These are phyloP conservation scores for Ophioderma brevispina DNA, from an alignment of 35 echinoderm and acorn worm genomes.

Conservation along the genomic window DNA sequence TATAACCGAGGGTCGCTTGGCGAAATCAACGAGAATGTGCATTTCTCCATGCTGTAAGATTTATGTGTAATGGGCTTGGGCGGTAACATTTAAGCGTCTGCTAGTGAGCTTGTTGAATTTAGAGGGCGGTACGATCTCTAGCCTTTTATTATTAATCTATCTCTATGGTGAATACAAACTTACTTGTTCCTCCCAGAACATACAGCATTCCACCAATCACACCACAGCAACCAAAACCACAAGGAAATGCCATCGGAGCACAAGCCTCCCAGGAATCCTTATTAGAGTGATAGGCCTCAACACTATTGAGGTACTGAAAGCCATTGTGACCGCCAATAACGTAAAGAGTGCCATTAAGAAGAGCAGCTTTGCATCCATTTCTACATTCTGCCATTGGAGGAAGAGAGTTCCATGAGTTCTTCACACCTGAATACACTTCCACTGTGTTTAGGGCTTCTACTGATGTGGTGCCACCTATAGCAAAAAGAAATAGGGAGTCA, in stretches of 20 bases:
- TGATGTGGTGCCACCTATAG: slow-evolving; percentile 19
- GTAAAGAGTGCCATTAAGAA: slow-evolving; percentile 7
- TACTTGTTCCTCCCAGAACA: slow-evolving; percentile 45
- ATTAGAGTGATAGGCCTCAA: background rate
- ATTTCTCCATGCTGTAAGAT: too few relatives aligned
- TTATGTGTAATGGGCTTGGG: too few relatives aligned
- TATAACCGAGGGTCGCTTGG: too few relatives aligned
- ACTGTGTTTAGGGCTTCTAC: slow-evolving; percentile 6
- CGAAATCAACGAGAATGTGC: too few relatives aligned
- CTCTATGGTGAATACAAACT: too few relatives aligned
- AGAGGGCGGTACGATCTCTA: too few relatives aligned
- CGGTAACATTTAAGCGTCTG: too few relatives aligned
- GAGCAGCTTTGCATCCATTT: slow-evolving; percentile 18
- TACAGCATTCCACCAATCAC: slow-evolving; percentile 23
- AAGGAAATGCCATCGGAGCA: background rate
- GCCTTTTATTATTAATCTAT: background rate
- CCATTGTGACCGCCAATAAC: slow-evolving; percentile 14
- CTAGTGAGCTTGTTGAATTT: too few relatives aligned
- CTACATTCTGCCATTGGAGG: background rate
- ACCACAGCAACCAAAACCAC: slow-evolving; percentile 3
- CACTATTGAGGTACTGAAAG: background rate
- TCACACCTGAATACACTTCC: background rate
- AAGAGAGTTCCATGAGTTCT: slow-evolving; percentile 14
- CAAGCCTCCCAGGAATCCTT: background rate
- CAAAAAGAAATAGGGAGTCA: too few relatives aligned